Evolutionary conservation across 2,888 invertebrate species (phyloP).

Genomic region (Sussaba pulchella): DNA sequence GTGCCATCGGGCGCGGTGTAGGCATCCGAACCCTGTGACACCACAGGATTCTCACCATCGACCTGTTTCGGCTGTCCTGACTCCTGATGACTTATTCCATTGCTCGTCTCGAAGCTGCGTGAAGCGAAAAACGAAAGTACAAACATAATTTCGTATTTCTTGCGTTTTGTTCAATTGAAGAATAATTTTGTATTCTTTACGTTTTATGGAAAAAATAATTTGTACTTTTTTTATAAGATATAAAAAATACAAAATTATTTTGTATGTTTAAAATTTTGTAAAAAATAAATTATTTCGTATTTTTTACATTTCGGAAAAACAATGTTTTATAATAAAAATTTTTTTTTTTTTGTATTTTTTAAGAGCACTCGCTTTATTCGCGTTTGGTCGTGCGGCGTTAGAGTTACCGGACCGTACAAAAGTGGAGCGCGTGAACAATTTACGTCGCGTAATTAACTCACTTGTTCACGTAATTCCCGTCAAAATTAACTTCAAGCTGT

Average conservation of each 20-base stretch:
- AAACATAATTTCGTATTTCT: background rate
- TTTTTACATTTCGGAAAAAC: too few species aligned
- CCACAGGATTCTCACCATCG: conserved; percentile 81
- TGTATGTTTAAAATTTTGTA: too few species aligned
- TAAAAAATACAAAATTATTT: too few species aligned
- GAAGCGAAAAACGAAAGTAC: too few species aligned
- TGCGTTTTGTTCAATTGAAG: too few species aligned
- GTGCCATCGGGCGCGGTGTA: conserved; percentile 84
- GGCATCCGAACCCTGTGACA: conserved; percentile 83
- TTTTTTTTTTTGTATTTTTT: too few species aligned
- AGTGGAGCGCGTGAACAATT: conserved; percentile 41
- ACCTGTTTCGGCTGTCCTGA: conserved; percentile 83
- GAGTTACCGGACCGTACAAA: background rate
- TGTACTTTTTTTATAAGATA: too few species aligned
- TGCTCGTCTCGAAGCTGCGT: conserved; percentile 85
- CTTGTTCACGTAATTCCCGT: conserved; percentile 83
- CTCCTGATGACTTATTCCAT: conserved; percentile 85
- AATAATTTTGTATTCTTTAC: too few species aligned
- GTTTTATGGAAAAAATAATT: too few species aligned
- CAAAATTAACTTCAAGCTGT: conserved; percentile 83
- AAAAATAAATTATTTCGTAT: too few species aligned
- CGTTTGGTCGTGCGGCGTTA: background rate
- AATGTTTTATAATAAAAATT: too few species aligned
- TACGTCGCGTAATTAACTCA: conserved; percentile 70
- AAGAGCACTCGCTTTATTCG: background rate